These are phyloP conservation scores for Pteromalus puparum DNA, from an alignment of 1,140 invertebrate genomes.

Conservation along the genomic window DNA sequence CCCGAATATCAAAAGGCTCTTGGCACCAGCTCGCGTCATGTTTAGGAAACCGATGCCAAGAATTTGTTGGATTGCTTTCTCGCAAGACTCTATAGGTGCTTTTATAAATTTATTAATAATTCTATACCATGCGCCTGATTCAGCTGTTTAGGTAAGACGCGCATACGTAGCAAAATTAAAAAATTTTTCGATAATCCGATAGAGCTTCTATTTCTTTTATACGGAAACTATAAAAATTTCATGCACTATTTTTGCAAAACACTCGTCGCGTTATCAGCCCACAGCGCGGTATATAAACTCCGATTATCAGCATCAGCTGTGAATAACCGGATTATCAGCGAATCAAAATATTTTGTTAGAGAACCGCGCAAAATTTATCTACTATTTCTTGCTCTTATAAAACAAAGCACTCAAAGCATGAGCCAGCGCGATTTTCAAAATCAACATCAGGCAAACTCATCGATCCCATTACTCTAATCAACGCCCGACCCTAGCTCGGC, in stretches of 20 bases:
- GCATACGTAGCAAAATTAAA: no score
- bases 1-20: background rate
- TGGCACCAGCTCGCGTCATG: background rate
- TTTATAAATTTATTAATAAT: background rate
- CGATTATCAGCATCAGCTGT: no score
- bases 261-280: no score
- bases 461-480: background rate
- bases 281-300: no score
- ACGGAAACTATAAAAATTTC: no score
- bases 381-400: no score
- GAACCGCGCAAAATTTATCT: background rate
- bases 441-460: background rate
- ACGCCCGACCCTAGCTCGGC: no score
- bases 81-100: background rate
- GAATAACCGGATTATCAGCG: background rate
- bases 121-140: background rate
- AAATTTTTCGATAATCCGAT: no score
- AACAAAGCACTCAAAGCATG: background rate
- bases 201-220: no score
- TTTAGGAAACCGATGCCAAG: slow-evolving; percentile 6
- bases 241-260: no score
- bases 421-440: background rate
- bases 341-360: background rate
- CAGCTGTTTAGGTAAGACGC: background rate
- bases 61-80: slow-evolving; percentile 31